Evolutionary conservation across 2,888 invertebrate genomes (phyloP).

Genomic region (Mystacides longicornis): DNA sequence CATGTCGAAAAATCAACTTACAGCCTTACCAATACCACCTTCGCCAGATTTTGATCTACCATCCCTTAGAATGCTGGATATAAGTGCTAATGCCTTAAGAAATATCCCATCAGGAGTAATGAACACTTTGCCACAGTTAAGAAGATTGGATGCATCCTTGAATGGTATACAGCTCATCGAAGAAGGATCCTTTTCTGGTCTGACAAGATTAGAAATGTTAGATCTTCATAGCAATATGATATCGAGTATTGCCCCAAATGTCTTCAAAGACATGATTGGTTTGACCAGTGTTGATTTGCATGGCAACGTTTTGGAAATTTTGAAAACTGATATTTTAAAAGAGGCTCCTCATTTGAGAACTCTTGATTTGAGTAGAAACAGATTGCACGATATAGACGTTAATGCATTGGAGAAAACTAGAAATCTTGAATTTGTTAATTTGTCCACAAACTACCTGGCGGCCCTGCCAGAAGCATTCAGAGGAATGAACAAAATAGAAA

Average conservation of each 20-base stretch:
- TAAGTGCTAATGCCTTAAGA: conserved; percentile 68
- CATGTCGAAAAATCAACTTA: conserved; percentile 63
- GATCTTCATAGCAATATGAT: conserved; percentile 71
- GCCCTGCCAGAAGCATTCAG: conserved; percentile 65
- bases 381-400: conserved; percentile 59
- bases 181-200: conserved; percentile 60
- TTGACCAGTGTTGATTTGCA: conserved; percentile 66
- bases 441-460: conserved; percentile 69
- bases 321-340: conserved; percentile 61
- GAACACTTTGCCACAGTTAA: conserved; percentile 57
- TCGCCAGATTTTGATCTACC: conserved; percentile 66
- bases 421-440: conserved; percentile 64
- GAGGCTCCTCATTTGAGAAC: conserved; percentile 56
- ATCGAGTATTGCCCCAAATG: conserved; percentile 55
- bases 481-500: conserved; percentile 58
- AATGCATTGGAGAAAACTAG: conserved; percentile 55
- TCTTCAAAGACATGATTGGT: conserved; percentile 55
- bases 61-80: conserved; percentile 63
- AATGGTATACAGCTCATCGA: conserved; percentile 67
- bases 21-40: conserved; percentile 54
- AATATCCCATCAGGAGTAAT: conserved; percentile 59
- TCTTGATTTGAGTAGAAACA: conserved; percentile 70
- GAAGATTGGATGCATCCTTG: conserved; percentile 62
- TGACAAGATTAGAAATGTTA: conserved; percentile 61
- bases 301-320: conserved; percentile 65